Base-by-base conservation (phyloP, 2,888 invertebrate genomes). In the Stratiomys singularior region DNA sequence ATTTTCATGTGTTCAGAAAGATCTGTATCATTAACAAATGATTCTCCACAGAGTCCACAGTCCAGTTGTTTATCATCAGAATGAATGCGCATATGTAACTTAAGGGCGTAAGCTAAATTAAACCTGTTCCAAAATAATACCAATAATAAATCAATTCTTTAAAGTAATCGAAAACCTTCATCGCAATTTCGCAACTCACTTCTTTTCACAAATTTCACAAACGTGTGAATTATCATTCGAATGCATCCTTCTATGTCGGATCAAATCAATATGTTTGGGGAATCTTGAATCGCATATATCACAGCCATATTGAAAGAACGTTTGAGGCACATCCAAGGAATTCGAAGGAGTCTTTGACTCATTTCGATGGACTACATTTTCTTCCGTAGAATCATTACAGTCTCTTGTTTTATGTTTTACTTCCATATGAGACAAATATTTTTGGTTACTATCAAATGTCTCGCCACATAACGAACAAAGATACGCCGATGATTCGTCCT, bases 51-150 rank as follows among this genome's bases (percentile, higher is more conserved):
- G 77, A 89, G 88, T 28, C 90, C 90, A 80, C 93, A 93, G 78
- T 89, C 89, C 84, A 90, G 91, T 0, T 92, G 92, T 76, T 91
- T 81, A 21, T 88, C 89, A 11, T 90, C 88, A 0, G 88, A 86
- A 81, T 90, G 91, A 0, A 88, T 88, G 25, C 85, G 82, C 58
- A 84, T 82, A 81, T 90, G 89, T 1, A 88, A 86, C 78, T 89
- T 87, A 52, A 90, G 81, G 4, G 21, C 23, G 13, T 60, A 60
- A 2, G 60, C 60, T 25, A 60, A 13, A 23, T 25, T 21, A 25
- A 60, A 60, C 60, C 60, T 60, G 18, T n/a, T n/a, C n/a, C 18
- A 21, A 13, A 13, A 52, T 52, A n/a, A n/a, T n/a, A n/a, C n/a
- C n/a, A n/a, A n/a, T n/a, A n/a, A n/a, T n/a, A n/a, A n/a, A n/a